Evolutionary conservation across 53 echinoderm and acorn worm species (phyloP).

Genomic region (Mesocentrotus franciscanus): DNA sequence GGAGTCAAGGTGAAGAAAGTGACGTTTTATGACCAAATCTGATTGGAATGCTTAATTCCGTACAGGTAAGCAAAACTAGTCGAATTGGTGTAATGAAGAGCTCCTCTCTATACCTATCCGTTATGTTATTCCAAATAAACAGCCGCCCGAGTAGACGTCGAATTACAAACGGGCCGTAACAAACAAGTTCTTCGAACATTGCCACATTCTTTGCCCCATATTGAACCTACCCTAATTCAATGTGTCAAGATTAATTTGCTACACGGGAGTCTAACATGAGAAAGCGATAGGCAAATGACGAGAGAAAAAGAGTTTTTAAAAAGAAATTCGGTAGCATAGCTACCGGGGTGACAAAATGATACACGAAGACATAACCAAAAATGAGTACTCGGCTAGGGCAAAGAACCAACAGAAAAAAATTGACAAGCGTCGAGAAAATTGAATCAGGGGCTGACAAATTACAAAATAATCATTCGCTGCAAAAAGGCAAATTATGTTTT

Average conservation of each 20-base stretch:
- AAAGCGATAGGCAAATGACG: constrained; percentile 47
- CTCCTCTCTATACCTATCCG: constrained; percentile 13
- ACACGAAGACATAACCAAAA: constrained; percentile 23
- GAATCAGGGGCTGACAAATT: constrained; percentile 63
- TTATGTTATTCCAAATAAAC: constrained; percentile 62
- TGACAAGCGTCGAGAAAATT: constrained; percentile 62
- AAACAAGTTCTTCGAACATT: constrained; percentile 53
- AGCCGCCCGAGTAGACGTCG: constrained; percentile 40
- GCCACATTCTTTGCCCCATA: constrained; percentile 50
- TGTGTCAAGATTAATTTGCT: constrained; percentile 62
- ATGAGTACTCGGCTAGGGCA: constrained; percentile 13
- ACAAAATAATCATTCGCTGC: constrained; percentile 67
- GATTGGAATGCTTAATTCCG: constrained; percentile 62
- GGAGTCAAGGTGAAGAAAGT: neutral
- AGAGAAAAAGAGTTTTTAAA: constrained; percentile 35
- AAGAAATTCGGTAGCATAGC: neutral
- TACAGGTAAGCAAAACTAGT: constrained; percentile 65
- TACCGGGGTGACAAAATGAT: constrained; percentile 26
- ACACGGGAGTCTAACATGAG: constrained; percentile 41
- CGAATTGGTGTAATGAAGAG: constrained; percentile 37
- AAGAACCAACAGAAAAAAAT: neutral
- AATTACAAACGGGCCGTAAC: constrained; percentile 37
- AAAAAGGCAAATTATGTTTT: constrained; percentile 67
- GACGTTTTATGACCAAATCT: constrained; percentile 57
- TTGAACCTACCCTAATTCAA: constrained; percentile 58